Conservation (phyloP, 2,113 vertebrate genomes). For the Mustela nigripes region DNA sequence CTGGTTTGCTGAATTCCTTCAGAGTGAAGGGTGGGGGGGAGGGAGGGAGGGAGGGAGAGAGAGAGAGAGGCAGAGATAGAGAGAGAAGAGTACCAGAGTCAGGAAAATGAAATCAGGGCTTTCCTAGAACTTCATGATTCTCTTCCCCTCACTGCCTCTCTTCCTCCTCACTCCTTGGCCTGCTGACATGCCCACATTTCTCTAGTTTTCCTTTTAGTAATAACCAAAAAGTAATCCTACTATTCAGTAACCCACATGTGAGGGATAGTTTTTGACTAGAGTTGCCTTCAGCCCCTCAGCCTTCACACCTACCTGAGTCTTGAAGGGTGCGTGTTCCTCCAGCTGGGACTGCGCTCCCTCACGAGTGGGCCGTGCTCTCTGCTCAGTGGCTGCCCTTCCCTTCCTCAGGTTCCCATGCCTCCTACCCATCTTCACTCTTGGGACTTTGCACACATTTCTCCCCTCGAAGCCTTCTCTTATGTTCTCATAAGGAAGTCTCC, state of each 20-base stretch:
- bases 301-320: not conserved
- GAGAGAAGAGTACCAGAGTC: not conserved
- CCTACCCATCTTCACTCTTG: not conserved
- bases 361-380: not conserved
- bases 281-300: not conserved
- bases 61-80: not conserved
- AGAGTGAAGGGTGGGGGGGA: not conserved
- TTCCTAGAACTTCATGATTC: not conserved
- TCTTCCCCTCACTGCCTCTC: not conserved
- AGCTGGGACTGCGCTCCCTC: not conserved
- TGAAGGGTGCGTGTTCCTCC: not conserved
- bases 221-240: slow-evolving; percentile 13
- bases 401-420: not conserved
- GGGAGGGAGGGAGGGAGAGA: not conserved
- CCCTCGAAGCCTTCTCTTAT: not conserved
- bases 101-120: not conserved
- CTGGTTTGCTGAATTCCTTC: not conserved
- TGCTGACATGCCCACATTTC: not conserved
- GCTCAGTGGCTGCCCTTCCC: not conserved
- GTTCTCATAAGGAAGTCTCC: not conserved
- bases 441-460: not conserved
- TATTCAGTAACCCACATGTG: not conserved
- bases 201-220: slow-evolving; percentile 50
- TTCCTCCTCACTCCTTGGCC: not conserved
- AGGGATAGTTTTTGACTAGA: not conserved